Conservation (phyloP, 1,140 invertebrate genomes). For the Drosophila pallidifrons region DNA sequence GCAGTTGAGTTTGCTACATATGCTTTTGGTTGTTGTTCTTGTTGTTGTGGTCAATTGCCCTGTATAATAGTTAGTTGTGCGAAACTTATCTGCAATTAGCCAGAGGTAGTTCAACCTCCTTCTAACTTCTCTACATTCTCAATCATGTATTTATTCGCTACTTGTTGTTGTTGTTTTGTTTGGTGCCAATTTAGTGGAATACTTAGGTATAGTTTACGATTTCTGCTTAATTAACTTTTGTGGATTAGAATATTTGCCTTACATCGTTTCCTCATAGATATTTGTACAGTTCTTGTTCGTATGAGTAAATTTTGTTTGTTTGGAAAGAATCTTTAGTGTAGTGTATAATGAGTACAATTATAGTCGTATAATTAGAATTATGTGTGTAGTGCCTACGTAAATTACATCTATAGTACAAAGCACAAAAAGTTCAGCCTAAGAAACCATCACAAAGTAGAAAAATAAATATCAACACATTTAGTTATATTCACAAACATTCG, state of each 20-base stretch:
- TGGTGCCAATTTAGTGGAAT: conserved; percentile 61
- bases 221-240: conserved; percentile 60
- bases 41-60: conserved; percentile 68
- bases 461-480: conserved; percentile 69
- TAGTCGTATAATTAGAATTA: conserved; percentile 28
- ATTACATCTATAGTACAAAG: conserved; percentile 73
- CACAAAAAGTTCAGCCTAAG: conserved; percentile 80
- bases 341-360: conserved; percentile 8
- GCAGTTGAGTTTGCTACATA: conserved; percentile 61
- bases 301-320: conserved; percentile 13
- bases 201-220: conserved; percentile 51
- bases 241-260: conserved; percentile 76
- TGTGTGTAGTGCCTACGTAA: conserved; percentile 36
- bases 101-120: conserved; percentile 16
- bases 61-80: conserved; percentile 60
- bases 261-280: conserved; percentile 54
- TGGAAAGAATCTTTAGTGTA: conserved; percentile 21
- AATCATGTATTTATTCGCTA: conserved; percentile 26
- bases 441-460: conserved; percentile 83
- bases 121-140: conserved; percentile 31
- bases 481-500: conserved; percentile 47
- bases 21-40: conserved; percentile 53
- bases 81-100: conserved; percentile 33
- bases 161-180: conserved; percentile 25
- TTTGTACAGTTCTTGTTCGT: conserved; percentile 45